Percentiles rank a stretch among this genome's conserved stretches.
Evolutionary conservation across 2,113 vertebrate species (phyloP).

Genomic region (Lamprologus callipterus): DNA sequence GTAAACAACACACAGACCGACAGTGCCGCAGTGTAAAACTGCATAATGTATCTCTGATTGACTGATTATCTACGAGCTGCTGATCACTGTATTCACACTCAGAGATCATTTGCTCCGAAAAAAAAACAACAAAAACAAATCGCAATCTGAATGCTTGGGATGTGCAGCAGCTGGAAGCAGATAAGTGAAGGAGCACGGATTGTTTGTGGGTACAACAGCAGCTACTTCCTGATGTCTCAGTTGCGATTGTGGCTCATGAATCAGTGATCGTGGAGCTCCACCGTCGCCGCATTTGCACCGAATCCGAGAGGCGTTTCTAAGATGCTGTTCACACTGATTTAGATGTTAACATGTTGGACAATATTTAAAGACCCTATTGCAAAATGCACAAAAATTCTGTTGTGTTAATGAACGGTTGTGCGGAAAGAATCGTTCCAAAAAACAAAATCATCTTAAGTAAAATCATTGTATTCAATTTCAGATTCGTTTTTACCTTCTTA

Average conservation of each 20-base stretch:
- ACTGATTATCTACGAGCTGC: constrained; percentile 32
- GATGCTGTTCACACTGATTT: constrained; percentile 29
- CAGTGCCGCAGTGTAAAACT: constrained; percentile 18
- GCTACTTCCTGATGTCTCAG: constrained; percentile 44
- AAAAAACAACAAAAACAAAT: background rate
- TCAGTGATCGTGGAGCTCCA: constrained; percentile 38
- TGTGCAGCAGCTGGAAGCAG: constrained; percentile 30
- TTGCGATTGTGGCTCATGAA: constrained; percentile 33
- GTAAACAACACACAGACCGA: constrained; percentile 7
- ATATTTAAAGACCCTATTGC: background rate
- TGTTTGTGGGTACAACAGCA: constrained; percentile 15
- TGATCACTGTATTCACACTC: constrained; percentile 19
- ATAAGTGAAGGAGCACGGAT: constrained; percentile 25
- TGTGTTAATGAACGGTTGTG: background rate
- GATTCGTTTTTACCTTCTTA: background rate
- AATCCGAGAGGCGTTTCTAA: constrained; percentile 5
- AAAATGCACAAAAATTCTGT: background rate
- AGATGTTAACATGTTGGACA: background rate
- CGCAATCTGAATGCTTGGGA: background rate
- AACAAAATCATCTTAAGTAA: background rate
- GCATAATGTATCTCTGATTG: constrained; percentile 37
- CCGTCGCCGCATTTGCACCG: background rate
- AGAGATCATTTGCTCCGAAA: constrained; percentile 18
- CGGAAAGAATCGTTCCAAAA: accelerated
- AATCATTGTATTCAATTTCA: background rate